These are phyloP conservation scores for Euura saliciscinereae DNA, from an alignment of 1,140 invertebrate species.

Conservation along the genomic window DNA sequence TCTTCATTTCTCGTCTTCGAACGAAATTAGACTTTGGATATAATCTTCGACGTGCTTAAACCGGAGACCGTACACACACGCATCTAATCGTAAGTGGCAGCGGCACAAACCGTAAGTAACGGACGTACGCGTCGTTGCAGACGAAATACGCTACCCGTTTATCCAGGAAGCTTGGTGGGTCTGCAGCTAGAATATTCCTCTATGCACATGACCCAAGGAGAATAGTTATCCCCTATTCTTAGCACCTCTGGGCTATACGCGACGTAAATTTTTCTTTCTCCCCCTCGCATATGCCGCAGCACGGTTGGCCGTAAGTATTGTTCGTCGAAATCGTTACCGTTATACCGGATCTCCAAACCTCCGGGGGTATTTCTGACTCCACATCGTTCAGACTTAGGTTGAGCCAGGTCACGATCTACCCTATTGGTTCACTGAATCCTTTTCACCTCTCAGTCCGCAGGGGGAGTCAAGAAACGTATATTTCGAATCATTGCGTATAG, in stretches of 20 bases:
- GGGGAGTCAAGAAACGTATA: too few species aligned
- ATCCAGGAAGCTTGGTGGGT: not conserved
- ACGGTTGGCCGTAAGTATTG: not conserved
- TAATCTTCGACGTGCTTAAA: not conserved
- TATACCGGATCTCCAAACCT: not conserved
- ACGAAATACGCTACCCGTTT: constrained; percentile 1
- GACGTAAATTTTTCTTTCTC: not conserved
- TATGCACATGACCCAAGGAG: not conserved
- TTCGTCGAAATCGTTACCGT: not conserved
- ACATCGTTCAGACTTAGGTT: not conserved
- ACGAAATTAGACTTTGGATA: not conserved
- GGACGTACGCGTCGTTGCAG: constrained; percentile 2
- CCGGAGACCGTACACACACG: too few species aligned
- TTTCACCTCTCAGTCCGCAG: too few species aligned
- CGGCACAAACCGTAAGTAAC: not conserved
- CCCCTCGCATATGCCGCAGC: not conserved
- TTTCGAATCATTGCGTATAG: too few species aligned
- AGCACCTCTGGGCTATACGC: not conserved
- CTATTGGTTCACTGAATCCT: not conserved
- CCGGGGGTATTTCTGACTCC: not conserved
- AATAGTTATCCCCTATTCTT: constrained; percentile 1
- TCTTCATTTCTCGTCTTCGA: not conserved
- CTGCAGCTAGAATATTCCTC: not conserved
- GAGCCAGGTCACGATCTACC: not conserved
- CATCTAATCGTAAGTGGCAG: not conserved